These are phyloP conservation scores for Lepidochitona cinerea DNA, from an alignment of 2,888 invertebrate genomes.

Conservation along the genomic window DNA sequence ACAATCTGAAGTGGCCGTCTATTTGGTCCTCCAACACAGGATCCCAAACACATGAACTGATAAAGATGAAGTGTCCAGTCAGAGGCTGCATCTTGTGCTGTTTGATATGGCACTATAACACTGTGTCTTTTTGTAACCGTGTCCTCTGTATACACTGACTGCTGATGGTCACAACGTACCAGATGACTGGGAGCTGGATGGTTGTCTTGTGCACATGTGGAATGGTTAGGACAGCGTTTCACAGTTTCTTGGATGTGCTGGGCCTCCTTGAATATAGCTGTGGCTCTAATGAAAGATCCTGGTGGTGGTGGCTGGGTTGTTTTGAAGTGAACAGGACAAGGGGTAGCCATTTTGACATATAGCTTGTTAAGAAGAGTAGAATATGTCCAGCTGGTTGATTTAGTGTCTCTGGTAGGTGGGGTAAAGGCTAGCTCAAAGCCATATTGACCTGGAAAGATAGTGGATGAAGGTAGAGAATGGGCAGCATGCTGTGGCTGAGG, in stretches of 20 bases:
- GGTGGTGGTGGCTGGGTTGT: neutral
- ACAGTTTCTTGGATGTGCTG: neutral
- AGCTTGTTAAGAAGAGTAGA: neutral
- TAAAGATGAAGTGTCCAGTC: neutral
- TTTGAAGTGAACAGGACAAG: neutral
- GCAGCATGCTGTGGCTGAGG: neutral
- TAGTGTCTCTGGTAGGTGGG: neutral
- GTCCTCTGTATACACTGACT: neutral
- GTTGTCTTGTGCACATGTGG: neutral
- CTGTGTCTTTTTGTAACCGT: neutral
- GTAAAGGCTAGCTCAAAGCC: neutral
- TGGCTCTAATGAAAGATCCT: neutral
- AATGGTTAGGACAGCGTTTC: neutral
- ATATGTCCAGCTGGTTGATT: neutral
- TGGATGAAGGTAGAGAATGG: constrained; percentile 6
- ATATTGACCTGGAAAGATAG: neutral
- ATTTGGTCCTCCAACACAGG: neutral
- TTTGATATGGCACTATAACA: neutral
- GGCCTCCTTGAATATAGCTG: neutral
- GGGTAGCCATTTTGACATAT: neutral
- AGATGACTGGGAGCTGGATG: constrained; percentile 6
- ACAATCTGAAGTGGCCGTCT: neutral
- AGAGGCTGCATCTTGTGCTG: neutral
- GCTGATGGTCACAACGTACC: neutral
- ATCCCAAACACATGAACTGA: constrained; percentile 4